A percentile compares a stretch with the other conserved stretches of the same genome.
phyloP scores from a whole-genome alignment of 2,888 invertebrate species.

The Magallana nippona region DNA sequence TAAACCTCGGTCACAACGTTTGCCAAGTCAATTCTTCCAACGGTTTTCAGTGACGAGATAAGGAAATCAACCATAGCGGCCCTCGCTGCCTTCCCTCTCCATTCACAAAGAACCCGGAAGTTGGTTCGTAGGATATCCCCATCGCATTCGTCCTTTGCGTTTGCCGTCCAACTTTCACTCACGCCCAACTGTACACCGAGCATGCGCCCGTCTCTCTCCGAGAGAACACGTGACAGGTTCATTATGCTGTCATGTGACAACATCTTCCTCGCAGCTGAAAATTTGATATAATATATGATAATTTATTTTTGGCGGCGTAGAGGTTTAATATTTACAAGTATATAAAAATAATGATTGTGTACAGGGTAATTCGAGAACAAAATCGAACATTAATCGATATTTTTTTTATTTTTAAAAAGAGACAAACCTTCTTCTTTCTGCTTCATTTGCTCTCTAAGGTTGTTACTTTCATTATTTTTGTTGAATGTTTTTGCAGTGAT shows the following conservation, averaged over 20 bases:
- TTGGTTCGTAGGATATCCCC: conserved; percentile 58
- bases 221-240: conserved; percentile 57
- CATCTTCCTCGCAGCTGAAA: conserved; percentile 54
- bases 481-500: conserved; percentile 42
- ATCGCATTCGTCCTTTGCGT: conserved; percentile 53
- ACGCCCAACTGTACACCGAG: conserved; percentile 59
- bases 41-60: conserved; percentile 58
- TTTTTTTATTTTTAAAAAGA: too few relatives aligned
- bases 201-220: conserved; percentile 53
- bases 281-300: neutral
- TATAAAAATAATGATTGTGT: too few relatives aligned
- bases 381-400: too few relatives aligned
- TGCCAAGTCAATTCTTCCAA: conserved; percentile 56
- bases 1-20: conserved; percentile 57
- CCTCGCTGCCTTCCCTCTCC: conserved; percentile 60
- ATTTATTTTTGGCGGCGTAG: too few relatives aligned
- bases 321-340: too few relatives aligned
- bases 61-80: conserved; percentile 63
- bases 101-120: conserved; percentile 61
- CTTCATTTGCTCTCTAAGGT: conserved; percentile 41
- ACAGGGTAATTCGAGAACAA: too few relatives aligned
- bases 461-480: conserved; percentile 46
- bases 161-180: conserved; percentile 49
- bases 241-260: conserved; percentile 63
- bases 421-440: conserved; percentile 46